Base-by-base conservation (phyloP, 2,797 vertebrate species). In the Agapornis canus region DNA sequence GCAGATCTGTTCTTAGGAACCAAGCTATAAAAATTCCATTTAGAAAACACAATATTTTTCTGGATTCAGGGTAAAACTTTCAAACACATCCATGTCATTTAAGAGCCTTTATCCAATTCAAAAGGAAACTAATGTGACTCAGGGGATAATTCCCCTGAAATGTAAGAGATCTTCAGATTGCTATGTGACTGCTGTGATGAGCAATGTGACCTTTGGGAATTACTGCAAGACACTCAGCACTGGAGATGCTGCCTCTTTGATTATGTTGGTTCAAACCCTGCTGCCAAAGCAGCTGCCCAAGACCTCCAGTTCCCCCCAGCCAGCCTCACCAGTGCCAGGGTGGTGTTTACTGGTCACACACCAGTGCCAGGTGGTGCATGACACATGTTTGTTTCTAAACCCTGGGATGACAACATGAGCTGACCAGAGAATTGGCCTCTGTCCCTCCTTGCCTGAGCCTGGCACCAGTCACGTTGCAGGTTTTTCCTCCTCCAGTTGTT, bases 211-310 rank as follows among this genome's bases (percentile, higher is more conserved):
- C 19, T 76, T 42, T 31, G 49, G 61, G 40, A 83, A 54, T 4
- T 25, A 42, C 43, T 68, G 59, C n/a, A 61, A 68, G 29, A 22
- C n/a, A 48, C 31, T 13, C 27, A 37, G 49, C 0, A 0, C 1
- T 72, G 82, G 51, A 72, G 40, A 51, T n/a, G 31, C 22, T 57
- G 71, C 63, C 32, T 51, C 68, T 57, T 52, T 40, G 37, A 17
- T 72, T 35, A 40, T 32, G 35, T 32, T 22, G 52, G 16, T 27
- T 78, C 77, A 72, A 76, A 72, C 6, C 3, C 18, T 40, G 43
- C 40, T 47, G n/a, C 45, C 79, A 79, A 49, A 81, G 42, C 60
- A 76, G 66, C 25, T 72, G 80, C 49, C 73, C 1, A 3, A 59
- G 57, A 52, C 14, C 14, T 31, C 25, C 68, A 31, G 4, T 3